Evolutionary conservation across 2,797 vertebrate genomes (phyloP).

Genomic region (Periophthalmus magnuspinnatus): DNA sequence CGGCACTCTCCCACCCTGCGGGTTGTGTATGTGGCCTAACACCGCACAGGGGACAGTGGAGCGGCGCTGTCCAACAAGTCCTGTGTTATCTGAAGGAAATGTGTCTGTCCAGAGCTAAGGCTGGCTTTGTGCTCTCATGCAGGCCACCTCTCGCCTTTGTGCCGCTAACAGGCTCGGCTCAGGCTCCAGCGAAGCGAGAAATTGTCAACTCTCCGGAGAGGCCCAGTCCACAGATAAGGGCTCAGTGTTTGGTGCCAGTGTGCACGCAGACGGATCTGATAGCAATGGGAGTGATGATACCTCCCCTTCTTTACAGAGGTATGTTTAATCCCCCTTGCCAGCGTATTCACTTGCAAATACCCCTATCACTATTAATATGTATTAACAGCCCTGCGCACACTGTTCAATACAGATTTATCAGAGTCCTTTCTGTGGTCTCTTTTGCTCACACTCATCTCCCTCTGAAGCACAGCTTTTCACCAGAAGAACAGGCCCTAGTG

Average conservation of each 20-base stretch:
- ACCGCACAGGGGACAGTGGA: conserved; percentile 59
- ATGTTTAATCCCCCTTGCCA: conserved; percentile 83
- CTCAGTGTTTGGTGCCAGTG: conserved; percentile 94
- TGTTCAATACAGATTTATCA: conserved; percentile 80
- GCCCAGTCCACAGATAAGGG: conserved; percentile 96
- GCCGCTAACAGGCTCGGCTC: conserved; percentile 95
- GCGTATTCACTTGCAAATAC: conserved; percentile 86
- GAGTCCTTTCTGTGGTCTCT: conserved; percentile 54
- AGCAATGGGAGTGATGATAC: conserved; percentile 83
- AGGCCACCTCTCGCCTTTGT: conserved; percentile 83
- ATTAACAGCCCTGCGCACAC: conserved; percentile 77
- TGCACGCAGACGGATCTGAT: conserved; percentile 97
- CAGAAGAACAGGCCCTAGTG: conserved; percentile 49
- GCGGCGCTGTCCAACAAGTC: conserved; percentile 82
- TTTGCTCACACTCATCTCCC: conserved; percentile 56
- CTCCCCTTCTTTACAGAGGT: conserved; percentile 81
- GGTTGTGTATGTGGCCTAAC: conserved; percentile 43
- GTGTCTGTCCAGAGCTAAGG: conserved; percentile 91
- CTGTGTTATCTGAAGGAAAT: conserved; percentile 89
- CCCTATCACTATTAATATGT: conserved; percentile 84
- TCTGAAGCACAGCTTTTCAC: conserved; percentile 54
- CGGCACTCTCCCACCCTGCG: conserved; percentile 44
- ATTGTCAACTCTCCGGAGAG: conserved; percentile 99
- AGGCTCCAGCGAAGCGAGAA: conserved; percentile 99
- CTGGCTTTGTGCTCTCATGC: conserved; percentile 91